phyloP scores from a whole-genome alignment of 2,797 vertebrate species.

The Cryptoblepharus egeriae region DNA sequence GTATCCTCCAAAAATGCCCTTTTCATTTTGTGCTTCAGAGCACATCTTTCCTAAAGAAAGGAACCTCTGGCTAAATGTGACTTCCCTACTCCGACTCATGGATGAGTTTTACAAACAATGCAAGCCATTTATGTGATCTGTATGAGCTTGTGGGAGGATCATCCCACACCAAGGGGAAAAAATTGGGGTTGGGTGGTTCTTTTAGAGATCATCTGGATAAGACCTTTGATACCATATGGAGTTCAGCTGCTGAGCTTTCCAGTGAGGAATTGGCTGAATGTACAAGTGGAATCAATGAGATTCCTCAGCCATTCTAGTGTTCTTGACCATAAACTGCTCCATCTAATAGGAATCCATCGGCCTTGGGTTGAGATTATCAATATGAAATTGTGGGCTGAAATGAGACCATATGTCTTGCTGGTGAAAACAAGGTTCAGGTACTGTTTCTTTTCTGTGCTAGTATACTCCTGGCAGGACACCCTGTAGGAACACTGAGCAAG shows the following conservation, averaged over 20 bases:
- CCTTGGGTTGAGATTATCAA: neutral
- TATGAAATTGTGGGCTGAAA: neutral
- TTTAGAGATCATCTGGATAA: neutral
- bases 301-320: neutral
- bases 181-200: neutral
- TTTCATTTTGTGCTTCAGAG: neutral
- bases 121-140: neutral
- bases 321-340: neutral
- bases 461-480: too few species aligned
- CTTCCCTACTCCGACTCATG: neutral
- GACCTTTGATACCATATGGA: neutral
- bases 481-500: too few species aligned
- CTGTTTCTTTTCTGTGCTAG: too few species aligned
- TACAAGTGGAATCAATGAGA: neutral
- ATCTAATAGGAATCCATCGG: neutral
- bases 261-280: neutral
- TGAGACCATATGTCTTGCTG: neutral
- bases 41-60: neutral
- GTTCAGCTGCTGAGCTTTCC: slow-evolving; percentile 8
- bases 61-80: neutral
- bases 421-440: too few species aligned
- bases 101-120: neutral
- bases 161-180: neutral
- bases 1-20: too few species aligned
- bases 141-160: neutral